Base-by-base conservation (phyloP, 2,113 vertebrate species). In the Eurypyga helias region DNA sequence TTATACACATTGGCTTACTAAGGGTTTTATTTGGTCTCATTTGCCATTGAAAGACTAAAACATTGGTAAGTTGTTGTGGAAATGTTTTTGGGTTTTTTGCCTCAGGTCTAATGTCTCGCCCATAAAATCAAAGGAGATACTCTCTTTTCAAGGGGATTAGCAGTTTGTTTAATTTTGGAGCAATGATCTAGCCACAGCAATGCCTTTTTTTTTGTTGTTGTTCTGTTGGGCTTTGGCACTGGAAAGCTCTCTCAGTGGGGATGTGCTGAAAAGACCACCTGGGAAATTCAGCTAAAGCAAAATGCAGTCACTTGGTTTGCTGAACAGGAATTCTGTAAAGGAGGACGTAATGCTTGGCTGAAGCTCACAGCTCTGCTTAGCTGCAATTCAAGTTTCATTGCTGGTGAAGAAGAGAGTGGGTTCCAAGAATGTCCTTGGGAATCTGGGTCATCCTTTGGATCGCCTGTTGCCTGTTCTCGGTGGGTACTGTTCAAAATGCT, bases 21-120 rank as follows among this genome's bases (percentile, higher is more conserved):
- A 67, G 28, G 11, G 10, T 54, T 83, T 87, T 91, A 18, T 57
- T 93, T 46, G 28, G 33, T 85, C 33, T 87, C 33, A 38, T 54
- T 66, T 91, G n/a, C 48, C 45, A 57, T 76, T 85, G 66, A 91
- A 88, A 83, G 77, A 31, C 33, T 38, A 38, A 72, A 91, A 26
- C 15, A 83, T 34, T 45, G 25, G 10, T 21, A 45, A 71, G 7
- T 31, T 90, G 34, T 89, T 80, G 48, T 71, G 79, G 65, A 89
- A 87, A 43, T 55, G 4, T 60, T 82, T 89, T 38, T 51, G 1
- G 41, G 17, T 81, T 73, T 71, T 62, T 28, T 82, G 36, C 26
- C 73, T 51, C n/a, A 16, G 23, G 23, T 91, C 61, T 82, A 58
- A 77, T 66, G 17, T 66, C 66, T 49, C 3, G 4, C 48, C 36